Conservation (phyloP, 2,888 invertebrate species). For the Oasisia sp. region DNA sequence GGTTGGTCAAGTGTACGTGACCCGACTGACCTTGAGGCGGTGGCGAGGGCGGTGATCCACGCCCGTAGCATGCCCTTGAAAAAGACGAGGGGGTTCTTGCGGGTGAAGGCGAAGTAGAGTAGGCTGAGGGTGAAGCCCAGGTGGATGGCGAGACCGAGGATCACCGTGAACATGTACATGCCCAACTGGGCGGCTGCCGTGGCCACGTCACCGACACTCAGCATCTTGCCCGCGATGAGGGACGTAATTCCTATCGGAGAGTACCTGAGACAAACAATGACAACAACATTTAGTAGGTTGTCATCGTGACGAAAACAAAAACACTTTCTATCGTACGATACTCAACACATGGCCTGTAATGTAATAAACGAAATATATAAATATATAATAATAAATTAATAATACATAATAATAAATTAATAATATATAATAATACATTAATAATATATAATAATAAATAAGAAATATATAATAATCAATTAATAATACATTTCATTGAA, state of each 20-base stretch:
- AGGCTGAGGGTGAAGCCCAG: conserved; percentile 72
- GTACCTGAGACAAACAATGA: conserved; percentile 69
- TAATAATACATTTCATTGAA: no score
- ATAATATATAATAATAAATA: no score
- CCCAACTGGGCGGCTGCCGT: conserved; percentile 73
- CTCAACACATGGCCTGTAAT: no score
- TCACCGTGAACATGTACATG: conserved; percentile 71
- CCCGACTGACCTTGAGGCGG: conserved; percentile 71
- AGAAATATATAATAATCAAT: no score
- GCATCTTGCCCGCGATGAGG: conserved; percentile 75
- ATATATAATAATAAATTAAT: no score
- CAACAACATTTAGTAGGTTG: neutral
- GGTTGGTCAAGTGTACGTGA: neutral
- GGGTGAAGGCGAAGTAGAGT: conserved; percentile 72
- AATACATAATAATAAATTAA: no score
- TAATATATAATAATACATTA: no score
- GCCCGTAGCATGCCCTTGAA: conserved; percentile 75
- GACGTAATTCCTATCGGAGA: conserved; percentile 78
- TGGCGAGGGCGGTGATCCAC: conserved; percentile 75
- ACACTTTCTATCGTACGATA: no score
- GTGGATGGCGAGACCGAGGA: conserved; percentile 71
- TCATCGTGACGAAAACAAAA: no score
- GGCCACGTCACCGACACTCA: conserved; percentile 73
- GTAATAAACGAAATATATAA: no score
- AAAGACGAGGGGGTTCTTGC: conserved; percentile 81